Evolutionary conservation across 2,888 invertebrate species (phyloP).

Genomic region (Clusia tigrina): DNA sequence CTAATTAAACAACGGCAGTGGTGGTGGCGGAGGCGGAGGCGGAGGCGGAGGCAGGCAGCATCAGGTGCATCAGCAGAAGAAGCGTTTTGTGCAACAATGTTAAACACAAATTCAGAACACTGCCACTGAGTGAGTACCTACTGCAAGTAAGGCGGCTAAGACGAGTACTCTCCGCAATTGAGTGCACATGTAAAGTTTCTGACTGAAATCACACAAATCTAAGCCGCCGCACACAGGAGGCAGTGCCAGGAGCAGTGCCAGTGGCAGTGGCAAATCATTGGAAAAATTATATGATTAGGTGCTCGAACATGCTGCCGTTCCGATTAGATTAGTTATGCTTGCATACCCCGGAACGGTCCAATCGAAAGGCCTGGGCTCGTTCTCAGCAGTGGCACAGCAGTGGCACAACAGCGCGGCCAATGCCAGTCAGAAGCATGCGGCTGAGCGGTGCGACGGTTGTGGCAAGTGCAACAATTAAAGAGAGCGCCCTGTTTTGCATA

Average conservation of each 20-base stretch:
- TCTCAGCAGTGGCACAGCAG: neutral
- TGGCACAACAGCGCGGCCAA: conserved; percentile 13
- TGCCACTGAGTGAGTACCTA: no score
- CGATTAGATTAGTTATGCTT: conserved; percentile 50
- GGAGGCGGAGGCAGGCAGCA: neutral
- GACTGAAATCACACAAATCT: conserved; percentile 11
- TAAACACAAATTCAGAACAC: no score
- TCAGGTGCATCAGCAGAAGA: no score
- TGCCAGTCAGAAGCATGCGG: conserved; percentile 33
- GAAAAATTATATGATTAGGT: neutral
- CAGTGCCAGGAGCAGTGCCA: neutral
- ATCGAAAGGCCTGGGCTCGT: neutral
- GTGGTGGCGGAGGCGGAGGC: neutral
- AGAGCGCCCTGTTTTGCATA: conserved; percentile 18
- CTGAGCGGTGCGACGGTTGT: conserved; percentile 38
- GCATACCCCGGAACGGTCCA: conserved; percentile 31
- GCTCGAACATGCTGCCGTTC: neutral
- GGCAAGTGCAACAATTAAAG: conserved; percentile 2
- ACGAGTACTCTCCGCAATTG: neutral
- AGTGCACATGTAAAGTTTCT: conserved; percentile 17
- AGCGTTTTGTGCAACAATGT: no score
- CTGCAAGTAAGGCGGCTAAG: no score
- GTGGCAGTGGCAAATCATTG: neutral
- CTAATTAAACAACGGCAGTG: neutral
- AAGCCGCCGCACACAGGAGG: neutral